Evolutionary conservation across 23 tunicate species (phyloP), one percentile per base, ranked within the genome.

Genomic region (Pegea sp.): DNA sequence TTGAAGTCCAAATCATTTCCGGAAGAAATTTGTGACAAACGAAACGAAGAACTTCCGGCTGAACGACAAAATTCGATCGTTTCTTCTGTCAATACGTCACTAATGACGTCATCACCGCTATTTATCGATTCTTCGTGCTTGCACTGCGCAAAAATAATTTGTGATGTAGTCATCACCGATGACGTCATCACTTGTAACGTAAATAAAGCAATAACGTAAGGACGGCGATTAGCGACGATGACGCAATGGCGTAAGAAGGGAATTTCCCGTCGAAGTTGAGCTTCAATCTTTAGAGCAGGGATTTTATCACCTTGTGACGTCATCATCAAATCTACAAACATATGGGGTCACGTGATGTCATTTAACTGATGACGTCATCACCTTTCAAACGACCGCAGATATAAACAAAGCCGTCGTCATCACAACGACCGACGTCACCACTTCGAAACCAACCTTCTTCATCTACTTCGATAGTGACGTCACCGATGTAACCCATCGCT

Each of bases 281-380:
- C 53, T 58, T 69, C 76, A 48, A 69, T 69, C 21, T 52, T 13
- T 11, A 13, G 21, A 16, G 67, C 31, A 28, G 76, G 76, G 29
- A 69, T 34, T 33, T 69, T 69, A 25, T 69, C 66, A 19, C 76
- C 76, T 4, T 66, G 66, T 22, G 76, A 56, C 22, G 76, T 69
- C 7, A 69, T 60, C 24, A 69, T 69, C 60, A 69, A 24, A 48
- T 69, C 76, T 69, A 31, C 7, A 52, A 60, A 51, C 22, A 51
- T 20, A 7, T 18, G 22, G 8, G 8, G 19, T 51, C 19, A 13
- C 19, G 22, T 51, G 22, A 7, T 13, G 19, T 16, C 13, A 6
- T 51, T 7, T 51, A 51, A 16, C 22, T 51, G 19, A 20, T 11
- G 22, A 16, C 56, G 19, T 51, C 22, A 16, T 2, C 22, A 60